A percentile compares a stretch with the other conserved stretches of the same genome.
These are phyloP conservation scores for Linyphia triangularis DNA, from an alignment of 2,888 invertebrate species.

Conservation along the genomic window DNA sequence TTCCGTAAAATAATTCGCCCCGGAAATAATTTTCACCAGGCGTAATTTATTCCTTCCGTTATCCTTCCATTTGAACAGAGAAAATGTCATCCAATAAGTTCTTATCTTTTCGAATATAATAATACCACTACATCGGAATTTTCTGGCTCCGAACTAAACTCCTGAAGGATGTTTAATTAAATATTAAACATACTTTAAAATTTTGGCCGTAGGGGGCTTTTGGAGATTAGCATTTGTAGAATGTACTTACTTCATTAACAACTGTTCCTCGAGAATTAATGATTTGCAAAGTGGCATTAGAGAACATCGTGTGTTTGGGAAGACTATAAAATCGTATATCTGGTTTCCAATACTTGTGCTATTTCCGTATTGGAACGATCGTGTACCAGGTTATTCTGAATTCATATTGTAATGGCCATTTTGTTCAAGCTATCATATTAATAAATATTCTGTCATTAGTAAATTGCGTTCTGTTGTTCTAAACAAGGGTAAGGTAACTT, in stretches of 20 bases:
- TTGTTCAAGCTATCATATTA: neutral
- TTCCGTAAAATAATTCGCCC: neutral
- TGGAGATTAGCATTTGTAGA: neutral
- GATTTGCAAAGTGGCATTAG: neutral
- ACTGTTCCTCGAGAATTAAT: neutral
- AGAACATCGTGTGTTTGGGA: neutral
- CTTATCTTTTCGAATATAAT: neutral
- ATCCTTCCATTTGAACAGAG: neutral
- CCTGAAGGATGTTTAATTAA: neutral
- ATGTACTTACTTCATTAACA: neutral
- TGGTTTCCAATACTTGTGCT: neutral
- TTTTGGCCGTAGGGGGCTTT: neutral
- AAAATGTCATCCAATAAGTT: neutral
- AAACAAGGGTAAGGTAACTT: neutral
- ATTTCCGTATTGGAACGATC: too few relatives aligned
- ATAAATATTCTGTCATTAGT: neutral
- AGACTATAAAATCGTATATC: neutral
- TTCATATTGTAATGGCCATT: neutral
- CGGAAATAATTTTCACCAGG: neutral
- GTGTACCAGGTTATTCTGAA: neutral
- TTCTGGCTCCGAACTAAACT: neutral
- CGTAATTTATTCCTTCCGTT: neutral
- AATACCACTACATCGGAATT: neutral
- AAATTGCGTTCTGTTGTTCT: neutral
- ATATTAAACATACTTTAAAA: neutral